Evolutionary conservation across 1,140 invertebrate species (phyloP).

Genomic region (Linepithema humile): DNA sequence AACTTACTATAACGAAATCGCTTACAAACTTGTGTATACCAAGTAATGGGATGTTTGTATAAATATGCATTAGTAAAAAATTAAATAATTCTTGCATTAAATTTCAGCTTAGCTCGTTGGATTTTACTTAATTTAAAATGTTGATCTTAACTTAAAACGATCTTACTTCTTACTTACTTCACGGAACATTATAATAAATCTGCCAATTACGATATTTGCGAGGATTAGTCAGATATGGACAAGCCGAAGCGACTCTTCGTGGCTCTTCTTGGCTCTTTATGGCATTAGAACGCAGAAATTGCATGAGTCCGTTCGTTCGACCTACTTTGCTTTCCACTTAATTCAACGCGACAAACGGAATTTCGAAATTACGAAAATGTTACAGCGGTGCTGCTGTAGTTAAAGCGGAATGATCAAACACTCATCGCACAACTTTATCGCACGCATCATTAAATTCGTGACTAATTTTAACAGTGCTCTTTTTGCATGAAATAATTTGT

Average conservation of each 20-base stretch:
- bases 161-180: background rate
- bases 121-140: background rate
- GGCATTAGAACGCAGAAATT: background rate
- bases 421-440: background rate
- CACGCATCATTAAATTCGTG: background rate
- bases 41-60: background rate
- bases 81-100: conserved; percentile 35
- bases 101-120: background rate
- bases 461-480: background rate
- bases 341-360: background rate
- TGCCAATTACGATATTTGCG: background rate
- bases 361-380: conserved; percentile 26
- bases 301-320: conserved; percentile 1
- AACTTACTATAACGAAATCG: conserved; percentile 11
- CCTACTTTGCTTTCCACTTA: background rate
- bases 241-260: background rate
- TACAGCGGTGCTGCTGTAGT: background rate
- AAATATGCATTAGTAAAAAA: conserved; percentile 16
- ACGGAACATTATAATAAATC: background rate
- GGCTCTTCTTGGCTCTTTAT: background rate
- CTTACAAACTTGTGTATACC: background rate
- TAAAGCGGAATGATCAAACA: background rate
- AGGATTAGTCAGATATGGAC: background rate
- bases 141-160: background rate
- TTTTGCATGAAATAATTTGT: too few relatives aligned